A percentile compares a stretch with the other conserved stretches of the same genome.
Conservation (phyloP, 2,797 vertebrate genomes). For the Catharus ustulatus region DNA sequence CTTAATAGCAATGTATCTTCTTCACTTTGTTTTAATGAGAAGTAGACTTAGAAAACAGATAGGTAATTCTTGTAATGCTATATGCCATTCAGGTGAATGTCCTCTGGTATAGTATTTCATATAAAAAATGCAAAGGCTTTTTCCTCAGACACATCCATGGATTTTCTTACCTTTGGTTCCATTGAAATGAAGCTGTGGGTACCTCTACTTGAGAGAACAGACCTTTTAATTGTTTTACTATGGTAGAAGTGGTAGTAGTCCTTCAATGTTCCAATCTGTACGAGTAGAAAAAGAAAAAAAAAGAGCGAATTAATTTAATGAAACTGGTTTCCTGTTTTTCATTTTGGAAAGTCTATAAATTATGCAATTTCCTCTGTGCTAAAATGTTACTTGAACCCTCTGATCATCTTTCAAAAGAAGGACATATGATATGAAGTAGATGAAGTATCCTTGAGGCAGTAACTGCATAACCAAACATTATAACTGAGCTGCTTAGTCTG, state of each 20-base stretch:
- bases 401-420: conserved; percentile 80
- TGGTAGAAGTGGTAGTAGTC: conserved; percentile 99
- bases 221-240: conserved; percentile 98
- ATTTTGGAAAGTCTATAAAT: conserved; percentile 77
- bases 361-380: conserved; percentile 74
- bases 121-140: conserved; percentile 86
- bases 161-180: conserved; percentile 97
- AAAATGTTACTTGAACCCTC: conserved; percentile 77
- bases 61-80: conserved; percentile 61
- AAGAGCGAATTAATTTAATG: conserved; percentile 44
- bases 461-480: conserved; percentile 72
- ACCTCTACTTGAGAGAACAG: conserved; percentile 92
- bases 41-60: conserved; percentile 45
- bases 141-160: conserved; percentile 57
- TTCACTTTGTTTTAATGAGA: conserved; percentile 32
- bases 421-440: conserved; percentile 77
- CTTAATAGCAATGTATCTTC: conserved; percentile 10
- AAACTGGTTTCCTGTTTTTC: conserved; percentile 47
- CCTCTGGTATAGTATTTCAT: conserved; percentile 71
- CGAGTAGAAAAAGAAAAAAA: neutral
- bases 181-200: conserved; percentile 98
- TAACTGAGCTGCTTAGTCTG: conserved; percentile 70
- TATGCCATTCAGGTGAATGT: conserved; percentile 39
- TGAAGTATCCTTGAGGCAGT: conserved; percentile 74
- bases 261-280: conserved; percentile 94